phyloP scores from a whole-genome alignment of 1,140 invertebrate genomes.

The Zaprionus taronus region DNA sequence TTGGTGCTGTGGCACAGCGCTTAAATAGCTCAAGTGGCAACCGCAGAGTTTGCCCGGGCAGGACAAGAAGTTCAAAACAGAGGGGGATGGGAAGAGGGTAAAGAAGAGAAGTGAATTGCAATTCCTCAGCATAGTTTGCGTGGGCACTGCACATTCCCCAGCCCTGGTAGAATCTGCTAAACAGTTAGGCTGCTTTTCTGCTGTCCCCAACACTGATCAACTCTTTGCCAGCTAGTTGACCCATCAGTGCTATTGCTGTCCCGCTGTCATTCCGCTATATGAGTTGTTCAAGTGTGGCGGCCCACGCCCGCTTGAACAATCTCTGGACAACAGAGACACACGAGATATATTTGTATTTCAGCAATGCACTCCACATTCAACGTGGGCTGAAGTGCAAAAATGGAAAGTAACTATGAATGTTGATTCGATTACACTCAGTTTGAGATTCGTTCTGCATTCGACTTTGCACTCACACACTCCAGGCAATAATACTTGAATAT shows the following conservation, averaged over 20 bases:
- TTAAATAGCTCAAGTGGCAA: constrained; percentile 74
- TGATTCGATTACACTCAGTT: constrained; percentile 29
- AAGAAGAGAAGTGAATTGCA: constrained; percentile 26
- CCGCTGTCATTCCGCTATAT: constrained; percentile 9
- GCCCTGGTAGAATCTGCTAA: neutral
- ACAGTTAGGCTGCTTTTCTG: constrained; percentile 34
- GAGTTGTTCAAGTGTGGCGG: constrained; percentile 22
- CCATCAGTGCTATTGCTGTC: neutral
- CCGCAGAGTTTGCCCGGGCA: constrained; percentile 17
- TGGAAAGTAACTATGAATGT: constrained; percentile 22
- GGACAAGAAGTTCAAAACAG: constrained; percentile 1
- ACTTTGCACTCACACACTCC: constrained; percentile 29
- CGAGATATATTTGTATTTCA: constrained; percentile 7
- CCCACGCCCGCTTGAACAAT: constrained; percentile 39
- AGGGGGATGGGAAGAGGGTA: neutral
- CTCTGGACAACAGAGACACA: constrained; percentile 27
- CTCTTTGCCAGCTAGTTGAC: constrained; percentile 4
- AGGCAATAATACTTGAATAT: constrained; percentile 6
- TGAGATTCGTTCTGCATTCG: constrained; percentile 10
- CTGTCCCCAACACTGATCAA: constrained; percentile 7
- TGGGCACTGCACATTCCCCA: neutral
- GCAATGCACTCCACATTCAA: constrained; percentile 34
- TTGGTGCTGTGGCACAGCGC: constrained; percentile 60
- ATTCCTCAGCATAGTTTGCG: constrained; percentile 35
- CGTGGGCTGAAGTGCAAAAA: constrained; percentile 29